Conservation (phyloP, 2,888 invertebrate species). For the Oligia fasciuncula region DNA sequence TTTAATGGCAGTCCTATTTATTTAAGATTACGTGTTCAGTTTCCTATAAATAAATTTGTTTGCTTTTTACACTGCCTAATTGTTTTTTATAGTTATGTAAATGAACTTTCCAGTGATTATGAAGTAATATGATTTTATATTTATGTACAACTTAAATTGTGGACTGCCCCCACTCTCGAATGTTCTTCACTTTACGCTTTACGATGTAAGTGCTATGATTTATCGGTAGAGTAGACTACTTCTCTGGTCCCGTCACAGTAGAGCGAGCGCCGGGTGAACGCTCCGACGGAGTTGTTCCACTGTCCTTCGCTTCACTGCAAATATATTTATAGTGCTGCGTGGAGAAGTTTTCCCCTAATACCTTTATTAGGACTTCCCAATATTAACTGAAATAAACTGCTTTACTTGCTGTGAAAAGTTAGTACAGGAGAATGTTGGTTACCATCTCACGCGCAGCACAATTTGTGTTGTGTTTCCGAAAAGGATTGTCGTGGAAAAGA, state of each 20-base stretch:
- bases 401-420: slow-evolving; percentile 65
- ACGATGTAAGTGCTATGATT: slow-evolving; percentile 82
- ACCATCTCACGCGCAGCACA: slow-evolving; percentile 83
- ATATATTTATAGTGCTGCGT: slow-evolving; percentile 74
- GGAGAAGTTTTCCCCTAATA: slow-evolving; percentile 65
- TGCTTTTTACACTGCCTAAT: slow-evolving; percentile 75
- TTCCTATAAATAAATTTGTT: slow-evolving; percentile 70
- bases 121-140: slow-evolving; percentile 67
- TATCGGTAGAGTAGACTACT: slow-evolving; percentile 84
- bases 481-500: slow-evolving; percentile 95
- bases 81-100: slow-evolving; percentile 70
- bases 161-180: slow-evolving; percentile 86
- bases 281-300: slow-evolving; percentile 53
- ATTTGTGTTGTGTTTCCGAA: slow-evolving; percentile 97
- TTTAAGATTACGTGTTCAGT: slow-evolving; percentile 70
- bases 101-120: slow-evolving; percentile 76
- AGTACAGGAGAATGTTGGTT: slow-evolving; percentile 61
- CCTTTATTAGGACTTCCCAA: slow-evolving; percentile 56
- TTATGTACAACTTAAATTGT: slow-evolving; percentile 73
- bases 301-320: slow-evolving; percentile 82
- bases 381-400: slow-evolving; percentile 64
- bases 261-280: slow-evolving; percentile 71
- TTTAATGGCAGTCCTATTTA: slow-evolving; percentile 81
- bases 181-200: slow-evolving; percentile 81
- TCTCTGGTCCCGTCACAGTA: slow-evolving; percentile 84